These are phyloP conservation scores for Siderastrea siderea DNA, from an alignment of 92 coral and sea anemone genomes.

Conservation along the genomic window DNA sequence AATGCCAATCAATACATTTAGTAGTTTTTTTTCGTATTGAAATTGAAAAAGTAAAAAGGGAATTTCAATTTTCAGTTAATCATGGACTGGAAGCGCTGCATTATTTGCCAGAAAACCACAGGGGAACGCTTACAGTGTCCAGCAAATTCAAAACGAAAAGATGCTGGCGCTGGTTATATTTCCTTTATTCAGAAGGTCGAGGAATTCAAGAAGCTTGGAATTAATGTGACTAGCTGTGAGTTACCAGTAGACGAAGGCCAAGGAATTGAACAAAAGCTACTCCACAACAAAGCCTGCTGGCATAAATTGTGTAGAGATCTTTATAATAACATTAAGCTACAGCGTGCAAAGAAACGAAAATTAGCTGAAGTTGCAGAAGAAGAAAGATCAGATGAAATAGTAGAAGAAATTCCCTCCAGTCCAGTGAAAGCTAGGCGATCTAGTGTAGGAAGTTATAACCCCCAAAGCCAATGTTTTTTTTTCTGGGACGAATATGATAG, in stretches of 20 bases:
- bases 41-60: too few relatives aligned
- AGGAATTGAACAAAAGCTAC: conserved; percentile 40
- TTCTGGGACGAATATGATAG: conserved; percentile 30
- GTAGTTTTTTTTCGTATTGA: too few relatives aligned
- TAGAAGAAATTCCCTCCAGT: not conserved
- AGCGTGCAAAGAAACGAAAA: not conserved
- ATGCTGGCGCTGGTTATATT: conserved; percentile 30
- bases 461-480: conserved; percentile 28
- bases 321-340: conserved; percentile 41
- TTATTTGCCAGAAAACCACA: not conserved
- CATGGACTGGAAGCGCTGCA: not conserved
- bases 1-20: too few relatives aligned
- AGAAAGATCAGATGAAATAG: not conserved
- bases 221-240: not conserved
- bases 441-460: not conserved
- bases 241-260: not conserved
- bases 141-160: conserved; percentile 34
- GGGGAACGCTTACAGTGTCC: conserved; percentile 26
- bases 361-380: conserved; percentile 7
- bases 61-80: not conserved
- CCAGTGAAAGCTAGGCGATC: conserved; percentile 19
- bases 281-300: conserved; percentile 40
- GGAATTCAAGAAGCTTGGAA: conserved; percentile 6
- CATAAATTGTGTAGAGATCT: conserved; percentile 62
- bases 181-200: not conserved